Percentiles rank a stretch among this genome's conserved stretches.
These are phyloP conservation scores for Periophthalmus modestus DNA, from an alignment of 2,113 vertebrate genomes.

Conservation along the genomic window DNA sequence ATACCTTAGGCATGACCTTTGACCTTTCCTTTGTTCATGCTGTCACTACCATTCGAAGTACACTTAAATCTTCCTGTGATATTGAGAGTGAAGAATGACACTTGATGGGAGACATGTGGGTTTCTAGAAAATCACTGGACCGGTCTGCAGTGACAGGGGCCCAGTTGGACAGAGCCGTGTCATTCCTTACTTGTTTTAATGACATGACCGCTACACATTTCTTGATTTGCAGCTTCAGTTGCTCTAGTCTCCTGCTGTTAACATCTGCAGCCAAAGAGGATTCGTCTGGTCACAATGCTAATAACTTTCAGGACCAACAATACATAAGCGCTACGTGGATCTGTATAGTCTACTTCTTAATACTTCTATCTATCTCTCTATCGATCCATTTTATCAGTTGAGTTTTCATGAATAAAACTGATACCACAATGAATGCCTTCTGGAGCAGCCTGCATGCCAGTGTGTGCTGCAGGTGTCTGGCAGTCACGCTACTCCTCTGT, in stretches of 20 bases:
- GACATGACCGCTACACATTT: slow-evolving; percentile 38
- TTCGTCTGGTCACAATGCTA: slow-evolving; percentile 7
- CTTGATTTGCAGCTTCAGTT: slow-evolving; percentile 33
- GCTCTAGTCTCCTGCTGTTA: slow-evolving; percentile 20
- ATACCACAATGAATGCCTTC: slow-evolving; percentile 42
- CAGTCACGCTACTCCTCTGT: slow-evolving; percentile 7
- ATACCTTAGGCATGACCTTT: not conserved
- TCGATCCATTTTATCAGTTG: slow-evolving; percentile 4
- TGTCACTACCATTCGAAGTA: not conserved
- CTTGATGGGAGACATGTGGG: slow-evolving; percentile 42
- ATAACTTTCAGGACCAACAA: slow-evolving; percentile 23
- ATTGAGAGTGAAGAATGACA: not conserved
- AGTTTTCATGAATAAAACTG: slow-evolving; percentile 22
- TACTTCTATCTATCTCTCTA: too few species aligned
- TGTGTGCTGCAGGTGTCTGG: slow-evolving; percentile 36
- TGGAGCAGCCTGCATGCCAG: slow-evolving; percentile 30
- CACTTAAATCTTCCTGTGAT: not conserved
- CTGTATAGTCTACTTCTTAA: slow-evolving; percentile 22
- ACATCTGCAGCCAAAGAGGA: slow-evolving; percentile 33
- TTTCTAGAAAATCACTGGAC: slow-evolving; percentile 25
- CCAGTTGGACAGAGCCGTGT: slow-evolving; percentile 38
- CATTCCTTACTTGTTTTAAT: slow-evolving; percentile 28
- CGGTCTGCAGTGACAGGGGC: slow-evolving; percentile 7
- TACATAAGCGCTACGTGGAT: slow-evolving; percentile 2
- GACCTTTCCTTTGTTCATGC: not conserved